These are phyloP conservation scores for Acropora yongei DNA, from an alignment of 64 coral and sea anemone genomes.

Conservation along the genomic window DNA sequence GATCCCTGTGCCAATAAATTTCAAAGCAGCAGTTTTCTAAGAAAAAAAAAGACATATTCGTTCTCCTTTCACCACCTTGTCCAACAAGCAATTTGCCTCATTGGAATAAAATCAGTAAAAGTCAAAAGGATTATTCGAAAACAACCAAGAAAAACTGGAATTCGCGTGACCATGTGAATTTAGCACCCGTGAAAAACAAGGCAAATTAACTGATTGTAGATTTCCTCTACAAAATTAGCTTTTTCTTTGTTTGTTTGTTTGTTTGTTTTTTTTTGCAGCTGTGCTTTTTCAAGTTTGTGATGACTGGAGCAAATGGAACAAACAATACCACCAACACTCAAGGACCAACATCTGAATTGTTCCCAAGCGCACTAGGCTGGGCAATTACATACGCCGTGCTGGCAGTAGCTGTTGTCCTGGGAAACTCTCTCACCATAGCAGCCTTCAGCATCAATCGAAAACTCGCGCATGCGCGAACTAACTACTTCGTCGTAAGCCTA, in stretches of 20 bases:
- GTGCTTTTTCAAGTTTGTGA: not conserved
- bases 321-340: constrained; percentile 23
- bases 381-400: constrained; percentile 67
- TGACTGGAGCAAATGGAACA: not conserved
- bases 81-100: not conserved
- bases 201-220: no score
- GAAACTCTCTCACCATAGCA: constrained; percentile 76
- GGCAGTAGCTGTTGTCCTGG: constrained; percentile 63
- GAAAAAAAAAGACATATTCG: no score
- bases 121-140: no score
- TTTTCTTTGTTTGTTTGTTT: not conserved
- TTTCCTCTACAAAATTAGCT: no score
- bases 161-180: not conserved
- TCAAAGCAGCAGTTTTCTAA: no score
- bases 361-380: constrained; percentile 49
- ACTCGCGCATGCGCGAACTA: constrained; percentile 76
- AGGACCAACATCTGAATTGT: not conserved
- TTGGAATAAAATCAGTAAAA: no score
- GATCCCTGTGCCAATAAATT: no score
- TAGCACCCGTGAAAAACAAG: not conserved
- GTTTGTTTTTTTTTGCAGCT: not conserved
- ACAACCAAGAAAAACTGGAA: no score
- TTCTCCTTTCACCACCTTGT: not conserved
- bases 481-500: constrained; percentile 88
- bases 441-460: constrained; percentile 78